These are phyloP conservation scores for Pogonomyrmex barbatus DNA, from an alignment of 1,140 invertebrate species.

Conservation along the genomic window DNA sequence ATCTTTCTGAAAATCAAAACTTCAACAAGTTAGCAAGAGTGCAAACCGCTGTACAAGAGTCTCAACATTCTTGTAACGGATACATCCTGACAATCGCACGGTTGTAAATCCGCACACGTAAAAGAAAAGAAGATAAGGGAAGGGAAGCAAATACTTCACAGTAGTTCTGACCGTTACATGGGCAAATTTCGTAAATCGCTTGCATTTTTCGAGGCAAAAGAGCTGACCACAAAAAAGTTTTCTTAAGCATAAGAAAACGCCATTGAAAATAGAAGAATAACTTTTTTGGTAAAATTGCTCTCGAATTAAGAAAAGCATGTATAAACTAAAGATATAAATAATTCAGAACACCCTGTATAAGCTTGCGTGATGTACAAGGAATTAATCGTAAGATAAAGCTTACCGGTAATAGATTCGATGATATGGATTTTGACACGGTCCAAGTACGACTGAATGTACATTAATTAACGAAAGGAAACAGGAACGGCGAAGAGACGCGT, in stretches of 20 bases:
- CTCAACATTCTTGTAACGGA: conserved; percentile 71
- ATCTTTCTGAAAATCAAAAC: conserved; percentile 68
- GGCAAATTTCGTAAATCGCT: neutral
- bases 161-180: conserved; percentile 69
- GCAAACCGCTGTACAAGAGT: conserved; percentile 62
- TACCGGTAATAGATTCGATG: conserved; percentile 21
- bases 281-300: neutral
- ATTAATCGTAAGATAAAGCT: conserved; percentile 11
- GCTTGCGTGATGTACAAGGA: neutral
- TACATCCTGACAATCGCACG: conserved; percentile 67
- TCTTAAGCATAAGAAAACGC: neutral
- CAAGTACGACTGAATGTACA: conserved; percentile 29
- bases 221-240: neutral
- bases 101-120: conserved; percentile 69
- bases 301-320: neutral
- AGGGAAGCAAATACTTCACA: conserved; percentile 51
- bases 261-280: neutral
- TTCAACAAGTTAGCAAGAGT: conserved; percentile 62
- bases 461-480: conserved; percentile 60
- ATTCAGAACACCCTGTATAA: neutral
- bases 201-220: neutral
- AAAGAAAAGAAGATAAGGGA: conserved; percentile 64
- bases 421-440: conserved; percentile 41
- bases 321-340: neutral
- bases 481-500: neutral